Conservation (phyloP, 1,140 invertebrate genomes). For the Ips typographus region DNA sequence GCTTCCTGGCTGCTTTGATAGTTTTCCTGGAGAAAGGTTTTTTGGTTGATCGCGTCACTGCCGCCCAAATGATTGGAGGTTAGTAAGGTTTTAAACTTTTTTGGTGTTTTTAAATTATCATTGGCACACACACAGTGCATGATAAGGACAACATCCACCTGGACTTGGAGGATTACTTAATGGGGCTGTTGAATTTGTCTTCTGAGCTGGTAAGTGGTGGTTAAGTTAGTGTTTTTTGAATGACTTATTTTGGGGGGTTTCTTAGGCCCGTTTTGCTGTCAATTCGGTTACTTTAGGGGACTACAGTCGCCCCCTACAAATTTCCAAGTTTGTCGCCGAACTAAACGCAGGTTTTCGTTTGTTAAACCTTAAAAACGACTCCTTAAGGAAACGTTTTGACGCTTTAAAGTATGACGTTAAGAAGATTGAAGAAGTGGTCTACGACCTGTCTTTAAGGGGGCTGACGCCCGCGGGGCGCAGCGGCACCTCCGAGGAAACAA, state of each 20-base stretch:
- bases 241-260: neutral
- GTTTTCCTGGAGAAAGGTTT: constrained; percentile 78
- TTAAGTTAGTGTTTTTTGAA: neutral
- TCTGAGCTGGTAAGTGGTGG: constrained; percentile 71
- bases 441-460: constrained; percentile 86
- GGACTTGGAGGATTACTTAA: constrained; percentile 87
- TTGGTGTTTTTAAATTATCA: neutral
- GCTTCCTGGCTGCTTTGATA: constrained; percentile 74
- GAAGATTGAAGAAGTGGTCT: constrained; percentile 94
- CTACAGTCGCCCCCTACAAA: constrained; percentile 76
- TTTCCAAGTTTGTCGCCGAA: constrained; percentile 83
- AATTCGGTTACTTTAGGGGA: constrained; percentile 87
- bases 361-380: constrained; percentile 90
- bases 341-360: constrained; percentile 85
- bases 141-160: constrained; percentile 77
- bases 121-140: constrained; percentile 44
- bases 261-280: constrained; percentile 75
- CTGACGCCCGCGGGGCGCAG: constrained; percentile 55
- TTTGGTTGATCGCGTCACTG: constrained; percentile 71
- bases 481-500: neutral
- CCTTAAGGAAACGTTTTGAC: constrained; percentile 84
- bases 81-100: constrained; percentile 37
- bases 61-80: constrained; percentile 80
- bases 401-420: constrained; percentile 91
- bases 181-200: constrained; percentile 78